Evolutionary conservation across 2,797 vertebrate species (phyloP), one percentile per base, ranked within the genome.

Genomic region (Premnoplex brunnescens): DNA sequence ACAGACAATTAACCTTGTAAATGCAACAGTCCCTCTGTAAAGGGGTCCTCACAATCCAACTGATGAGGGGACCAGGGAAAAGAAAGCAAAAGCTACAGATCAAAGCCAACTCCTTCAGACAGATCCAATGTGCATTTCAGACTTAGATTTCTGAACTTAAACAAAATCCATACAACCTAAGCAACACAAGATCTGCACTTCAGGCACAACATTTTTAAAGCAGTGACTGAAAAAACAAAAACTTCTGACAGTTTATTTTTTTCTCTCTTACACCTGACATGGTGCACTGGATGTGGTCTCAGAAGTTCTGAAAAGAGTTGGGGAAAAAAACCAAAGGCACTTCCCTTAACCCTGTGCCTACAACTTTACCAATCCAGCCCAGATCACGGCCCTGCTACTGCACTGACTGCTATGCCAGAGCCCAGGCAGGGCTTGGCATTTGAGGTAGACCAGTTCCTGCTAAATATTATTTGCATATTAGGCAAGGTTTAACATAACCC

Each of bases 331-430:
- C 19, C 28, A 73, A 32, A 30, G 22, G 8, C 15, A 46, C 5
- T 44, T 85, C 63, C 44, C 30, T 73, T 91, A 68, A 67, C 2
- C 12, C 11, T 6, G 10, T n/a, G 17, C 19, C 27, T 72, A 36
- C 17, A 77, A 21, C 6, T 32, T 78, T 3, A 58, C 6, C 30
- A 59, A 5, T 24, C 37, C 60, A 43, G 44, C 19, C 44, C 41
- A 23, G n/a, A 39, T 2, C 0, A 0, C 36, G 32, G 24, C 27
- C 55, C 28, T 3, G 14, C 37, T 85, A 72, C 51, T 2, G 0
- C 59, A 19, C 24, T 1, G 12, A 83, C 27, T 43, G 23, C 32
- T 4, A 8, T 19, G 66, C 49, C 69, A 3, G 1, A 81, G 66
- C 22, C 46, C 34, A n/a, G 8, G 14, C 21, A 63, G 26, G 36